phyloP scores from a whole-genome alignment of 1,140 invertebrate genomes.

The Eulimnadia texana region DNA sequence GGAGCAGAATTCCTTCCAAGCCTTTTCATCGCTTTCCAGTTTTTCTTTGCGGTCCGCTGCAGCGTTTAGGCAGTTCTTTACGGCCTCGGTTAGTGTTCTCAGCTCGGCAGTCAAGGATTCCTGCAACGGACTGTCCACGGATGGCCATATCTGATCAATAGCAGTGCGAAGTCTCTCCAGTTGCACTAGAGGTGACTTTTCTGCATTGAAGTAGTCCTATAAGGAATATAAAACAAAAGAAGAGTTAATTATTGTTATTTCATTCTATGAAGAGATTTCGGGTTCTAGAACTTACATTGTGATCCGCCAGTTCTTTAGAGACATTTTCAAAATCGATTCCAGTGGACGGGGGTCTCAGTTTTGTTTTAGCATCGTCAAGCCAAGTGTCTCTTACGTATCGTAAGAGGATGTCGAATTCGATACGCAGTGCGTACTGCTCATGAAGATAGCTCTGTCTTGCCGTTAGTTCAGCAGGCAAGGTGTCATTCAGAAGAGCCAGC shows the following conservation, averaged over 20 bases:
- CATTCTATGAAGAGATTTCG: too few species aligned
- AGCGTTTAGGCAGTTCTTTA: conserved; percentile 66
- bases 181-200: conserved; percentile 58
- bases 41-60: conserved; percentile 57
- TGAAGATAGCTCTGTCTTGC: conserved; percentile 63
- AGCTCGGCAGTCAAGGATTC: conserved; percentile 63
- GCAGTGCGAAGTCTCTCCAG: conserved; percentile 64
- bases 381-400: conserved; percentile 56
- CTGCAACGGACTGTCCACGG: conserved; percentile 56
- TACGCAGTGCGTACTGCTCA: conserved; percentile 49
- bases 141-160: conserved; percentile 74
- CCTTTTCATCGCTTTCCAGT: conserved; percentile 56
- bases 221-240: conserved; percentile 12
- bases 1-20: conserved; percentile 64
- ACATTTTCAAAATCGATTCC: conserved; percentile 79
- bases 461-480: conserved; percentile 58
- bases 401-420: conserved; percentile 35
- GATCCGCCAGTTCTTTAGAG: conserved; percentile 62
- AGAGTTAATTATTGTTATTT: not conserved
- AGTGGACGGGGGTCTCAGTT: conserved; percentile 57
- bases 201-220: conserved; percentile 59
- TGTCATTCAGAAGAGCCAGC: conserved; percentile 54
- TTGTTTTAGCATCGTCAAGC: conserved; percentile 66
- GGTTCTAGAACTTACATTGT: conserved; percentile 51
- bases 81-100: conserved; percentile 53